Evolutionary conservation across 2,113 vertebrate genomes (phyloP).

Genomic region (Arvicanthis niloticus): DNA sequence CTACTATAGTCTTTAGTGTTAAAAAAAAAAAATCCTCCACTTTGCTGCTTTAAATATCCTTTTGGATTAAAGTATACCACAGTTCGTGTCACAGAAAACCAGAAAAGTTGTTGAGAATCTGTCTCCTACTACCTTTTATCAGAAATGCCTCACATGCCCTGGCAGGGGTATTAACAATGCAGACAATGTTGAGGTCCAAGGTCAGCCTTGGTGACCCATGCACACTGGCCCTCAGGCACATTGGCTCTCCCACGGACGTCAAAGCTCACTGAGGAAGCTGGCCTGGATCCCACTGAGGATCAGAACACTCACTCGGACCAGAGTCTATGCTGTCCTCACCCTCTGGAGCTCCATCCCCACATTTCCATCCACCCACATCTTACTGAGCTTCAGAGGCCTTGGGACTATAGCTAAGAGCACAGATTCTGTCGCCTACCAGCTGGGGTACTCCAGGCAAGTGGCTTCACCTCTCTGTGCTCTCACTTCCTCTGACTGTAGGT

Average conservation of each 20-base stretch:
- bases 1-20: constrained; percentile 73
- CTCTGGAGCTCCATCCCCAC: accelerated
- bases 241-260: background rate
- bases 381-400: too few species aligned
- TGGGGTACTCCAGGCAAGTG: background rate
- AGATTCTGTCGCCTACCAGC: background rate
- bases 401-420: background rate
- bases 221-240: background rate
- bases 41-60: constrained; percentile 75
- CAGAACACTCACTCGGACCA: background rate
- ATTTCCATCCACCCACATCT: background rate
- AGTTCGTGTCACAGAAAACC: constrained; percentile 30
- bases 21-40: constrained; percentile 70
- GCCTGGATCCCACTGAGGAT: background rate
- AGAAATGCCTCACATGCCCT: background rate
- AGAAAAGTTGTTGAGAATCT: background rate
- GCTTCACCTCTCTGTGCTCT: background rate
- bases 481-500: background rate
- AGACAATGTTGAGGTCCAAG: too few species aligned
- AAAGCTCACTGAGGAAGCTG: background rate
- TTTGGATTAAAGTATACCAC: constrained; percentile 65
- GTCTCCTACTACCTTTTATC: background rate
- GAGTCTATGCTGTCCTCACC: background rate
- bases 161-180: background rate
- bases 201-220: background rate